These are phyloP conservation scores for Aleiodes testaceus DNA, from an alignment of 2,888 invertebrate genomes.

Conservation along the genomic window DNA sequence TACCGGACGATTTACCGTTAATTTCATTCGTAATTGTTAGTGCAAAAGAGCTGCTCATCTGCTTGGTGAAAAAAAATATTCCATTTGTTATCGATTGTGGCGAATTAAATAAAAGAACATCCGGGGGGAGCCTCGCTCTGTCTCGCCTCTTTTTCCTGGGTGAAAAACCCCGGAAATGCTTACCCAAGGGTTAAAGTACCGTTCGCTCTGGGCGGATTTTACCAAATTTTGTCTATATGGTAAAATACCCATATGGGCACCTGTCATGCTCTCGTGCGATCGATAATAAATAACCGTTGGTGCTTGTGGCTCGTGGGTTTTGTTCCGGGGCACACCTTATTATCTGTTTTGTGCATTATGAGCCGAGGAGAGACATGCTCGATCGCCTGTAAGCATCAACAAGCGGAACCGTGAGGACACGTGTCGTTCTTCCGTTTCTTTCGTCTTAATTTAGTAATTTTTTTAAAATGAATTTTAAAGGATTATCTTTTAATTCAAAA, in stretches of 20 bases:
- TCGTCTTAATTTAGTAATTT: constrained; percentile 3
- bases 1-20: constrained; percentile 18
- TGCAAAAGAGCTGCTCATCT: constrained; percentile 3
- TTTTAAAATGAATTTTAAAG: background rate
- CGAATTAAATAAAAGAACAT: constrained; percentile 27
- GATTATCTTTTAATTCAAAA: no score
- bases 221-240: constrained; percentile 21
- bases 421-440: constrained; percentile 62
- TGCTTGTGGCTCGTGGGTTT: constrained; percentile 39
- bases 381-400: constrained; percentile 46
- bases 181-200: constrained; percentile 48
- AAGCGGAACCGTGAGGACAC: constrained; percentile 59
- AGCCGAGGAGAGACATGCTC: constrained; percentile 34
- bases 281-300: constrained; percentile 58
- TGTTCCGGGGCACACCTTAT: constrained; percentile 30
- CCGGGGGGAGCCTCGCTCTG: constrained; percentile 6
- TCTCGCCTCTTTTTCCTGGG: background rate
- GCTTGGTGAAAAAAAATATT: background rate
- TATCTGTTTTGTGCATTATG: constrained; percentile 33
- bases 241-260: constrained; percentile 29
- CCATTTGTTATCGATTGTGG: constrained; percentile 29
- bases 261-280: constrained; percentile 46
- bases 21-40: constrained; percentile 21
- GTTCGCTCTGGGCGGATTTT: constrained; percentile 45
- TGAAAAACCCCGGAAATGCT: constrained; percentile 34